These are phyloP conservation scores for Bucorvus abyssinicus DNA, from an alignment of 2,797 vertebrate species.

Conservation along the genomic window DNA sequence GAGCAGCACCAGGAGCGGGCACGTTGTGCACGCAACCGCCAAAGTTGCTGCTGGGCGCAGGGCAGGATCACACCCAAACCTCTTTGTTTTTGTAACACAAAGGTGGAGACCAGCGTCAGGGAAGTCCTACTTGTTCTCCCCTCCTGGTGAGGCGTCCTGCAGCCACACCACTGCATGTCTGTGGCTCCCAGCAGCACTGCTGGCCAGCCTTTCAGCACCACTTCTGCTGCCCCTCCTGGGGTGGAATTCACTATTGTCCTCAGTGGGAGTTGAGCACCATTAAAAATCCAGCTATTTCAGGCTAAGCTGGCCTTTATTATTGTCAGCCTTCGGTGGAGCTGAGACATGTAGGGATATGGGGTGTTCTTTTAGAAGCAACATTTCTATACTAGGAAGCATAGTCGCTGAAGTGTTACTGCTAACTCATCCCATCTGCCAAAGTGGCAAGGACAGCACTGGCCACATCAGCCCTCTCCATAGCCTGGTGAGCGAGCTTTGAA, in stretches of 20 bases:
- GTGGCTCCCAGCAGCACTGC: not conserved
- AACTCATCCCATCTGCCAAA: not conserved
- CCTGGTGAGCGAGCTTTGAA: not conserved
- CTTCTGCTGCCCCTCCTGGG: not conserved
- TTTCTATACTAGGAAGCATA: not conserved
- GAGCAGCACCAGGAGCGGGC: slow-evolving; percentile 2
- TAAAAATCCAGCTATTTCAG: slow-evolving; percentile 10
- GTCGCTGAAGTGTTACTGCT: not conserved
- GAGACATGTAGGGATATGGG: not conserved
- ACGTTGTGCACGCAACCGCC: slow-evolving; percentile 51
- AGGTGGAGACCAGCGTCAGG: slow-evolving; percentile 14
- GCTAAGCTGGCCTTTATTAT: not conserved
- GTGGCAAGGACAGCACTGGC: not conserved
- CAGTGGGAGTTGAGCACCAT: not conserved
- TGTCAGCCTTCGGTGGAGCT: not conserved
- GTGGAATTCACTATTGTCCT: not conserved
- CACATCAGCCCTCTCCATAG: not conserved
- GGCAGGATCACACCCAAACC: slow-evolving; percentile 39
- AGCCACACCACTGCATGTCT: not conserved
- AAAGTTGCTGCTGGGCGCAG: slow-evolving; percentile 8
- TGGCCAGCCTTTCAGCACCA: not conserved
- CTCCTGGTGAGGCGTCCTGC: not conserved
- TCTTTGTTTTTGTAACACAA: slow-evolving; percentile 51
- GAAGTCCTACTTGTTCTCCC: slow-evolving; percentile 29
- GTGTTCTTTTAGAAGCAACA: not conserved